These are phyloP conservation scores for Elephantulus edwardii DNA, from an alignment of 2,113 vertebrate species.

Conservation along the genomic window DNA sequence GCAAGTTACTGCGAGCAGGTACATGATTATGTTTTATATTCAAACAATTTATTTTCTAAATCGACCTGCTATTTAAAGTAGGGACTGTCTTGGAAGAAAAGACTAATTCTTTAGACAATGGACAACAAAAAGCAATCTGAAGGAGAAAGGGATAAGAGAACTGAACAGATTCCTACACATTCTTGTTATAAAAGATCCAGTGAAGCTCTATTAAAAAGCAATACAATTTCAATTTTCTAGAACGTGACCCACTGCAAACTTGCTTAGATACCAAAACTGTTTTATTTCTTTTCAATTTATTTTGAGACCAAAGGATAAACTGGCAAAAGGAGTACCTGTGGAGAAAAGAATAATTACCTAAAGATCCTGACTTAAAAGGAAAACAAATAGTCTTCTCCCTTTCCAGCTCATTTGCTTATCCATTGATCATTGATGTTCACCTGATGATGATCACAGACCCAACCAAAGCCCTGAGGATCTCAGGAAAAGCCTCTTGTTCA, in stretches of 20 bases:
- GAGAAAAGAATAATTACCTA: background rate
- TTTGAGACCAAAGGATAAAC: background rate
- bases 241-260: background rate
- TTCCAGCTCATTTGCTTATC: background rate
- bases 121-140: background rate
- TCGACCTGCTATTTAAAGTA: background rate
- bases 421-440: background rate
- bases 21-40: background rate
- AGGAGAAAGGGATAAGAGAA: background rate
- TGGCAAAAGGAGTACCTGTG: background rate
- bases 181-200: background rate
- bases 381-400: background rate
- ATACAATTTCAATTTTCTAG: background rate
- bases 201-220: background rate
- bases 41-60: background rate
- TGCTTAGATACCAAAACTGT: background rate
- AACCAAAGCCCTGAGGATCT: background rate
- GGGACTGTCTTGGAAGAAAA: background rate
- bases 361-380: background rate
- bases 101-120: background rate
- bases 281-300: background rate
- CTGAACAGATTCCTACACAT: background rate
- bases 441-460: background rate
- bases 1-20: background rate
- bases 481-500: conserved; percentile 36